Conservation (phyloP, 2,797 vertebrate species). For the Premnoplex brunnescens region DNA sequence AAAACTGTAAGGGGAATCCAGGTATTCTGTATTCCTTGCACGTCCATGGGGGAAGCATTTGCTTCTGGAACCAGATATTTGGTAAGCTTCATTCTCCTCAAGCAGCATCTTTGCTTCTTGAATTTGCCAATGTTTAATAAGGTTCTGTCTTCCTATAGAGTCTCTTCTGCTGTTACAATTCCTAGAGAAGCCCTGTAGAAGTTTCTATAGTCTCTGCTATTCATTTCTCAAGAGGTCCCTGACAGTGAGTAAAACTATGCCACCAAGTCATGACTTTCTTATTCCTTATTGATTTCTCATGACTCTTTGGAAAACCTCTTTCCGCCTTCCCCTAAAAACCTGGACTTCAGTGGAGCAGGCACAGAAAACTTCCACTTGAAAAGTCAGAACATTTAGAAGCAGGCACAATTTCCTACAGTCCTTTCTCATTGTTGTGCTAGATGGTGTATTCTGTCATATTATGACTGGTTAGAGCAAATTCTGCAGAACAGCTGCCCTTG, state of each 20-base stretch:
- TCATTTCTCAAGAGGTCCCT: not conserved
- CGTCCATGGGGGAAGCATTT: not conserved
- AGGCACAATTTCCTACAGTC: not conserved
- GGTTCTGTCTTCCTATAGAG: not conserved
- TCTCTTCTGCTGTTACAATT: not conserved
- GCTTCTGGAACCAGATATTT: not conserved
- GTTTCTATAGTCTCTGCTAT: not conserved
- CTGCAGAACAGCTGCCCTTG: not conserved
- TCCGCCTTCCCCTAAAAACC: not conserved
- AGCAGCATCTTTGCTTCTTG: not conserved
- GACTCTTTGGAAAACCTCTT: not conserved
- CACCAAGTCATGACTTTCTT: not conserved
- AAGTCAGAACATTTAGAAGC: not conserved
- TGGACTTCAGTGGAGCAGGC: not conserved
- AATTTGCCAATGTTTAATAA: not conserved
- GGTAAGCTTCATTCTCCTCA: not conserved
- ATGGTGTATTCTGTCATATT: not conserved
- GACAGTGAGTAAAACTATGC: not conserved
- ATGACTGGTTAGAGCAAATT: not conserved
- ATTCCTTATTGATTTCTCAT: not conserved
- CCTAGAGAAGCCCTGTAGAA: not conserved
- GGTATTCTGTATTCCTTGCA: fast-evolving
- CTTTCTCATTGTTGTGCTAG: not conserved
- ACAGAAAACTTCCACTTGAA: not conserved
- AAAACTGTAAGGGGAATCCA: not conserved